Evolutionary conservation across 2,797 vertebrate genomes (phyloP).

Genomic region (Premnoplex brunnescens): DNA sequence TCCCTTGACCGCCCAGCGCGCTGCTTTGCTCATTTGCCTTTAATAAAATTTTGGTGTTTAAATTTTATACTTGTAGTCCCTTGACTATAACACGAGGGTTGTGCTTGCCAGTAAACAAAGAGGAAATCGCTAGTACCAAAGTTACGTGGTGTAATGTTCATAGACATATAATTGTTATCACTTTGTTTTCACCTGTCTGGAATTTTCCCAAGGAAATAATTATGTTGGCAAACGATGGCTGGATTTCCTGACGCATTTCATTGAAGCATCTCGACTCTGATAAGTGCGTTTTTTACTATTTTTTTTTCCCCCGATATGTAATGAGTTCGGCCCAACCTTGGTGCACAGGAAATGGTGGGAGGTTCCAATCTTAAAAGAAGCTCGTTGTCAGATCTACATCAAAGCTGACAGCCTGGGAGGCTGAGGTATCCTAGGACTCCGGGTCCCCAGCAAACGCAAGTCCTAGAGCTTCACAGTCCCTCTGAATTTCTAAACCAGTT

Average conservation of each 20-base stretch:
- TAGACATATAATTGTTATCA: not conserved
- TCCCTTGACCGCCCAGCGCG: no score
- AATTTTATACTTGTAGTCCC: no score
- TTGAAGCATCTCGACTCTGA: not conserved
- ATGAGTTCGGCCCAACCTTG: not conserved
- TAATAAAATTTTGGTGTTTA: no score
- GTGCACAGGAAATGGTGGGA: constrained; percentile 4
- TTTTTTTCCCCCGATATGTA: not conserved
- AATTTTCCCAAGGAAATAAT: not conserved
- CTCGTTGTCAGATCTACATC: not conserved
- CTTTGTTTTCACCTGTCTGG: not conserved
- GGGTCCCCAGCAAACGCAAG: not conserved
- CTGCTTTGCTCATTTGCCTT: no score
- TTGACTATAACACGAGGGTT: no score
- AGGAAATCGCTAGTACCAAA: not conserved
- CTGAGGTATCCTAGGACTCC: not conserved
- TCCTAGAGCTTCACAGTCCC: not conserved
- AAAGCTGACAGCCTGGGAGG: not conserved
- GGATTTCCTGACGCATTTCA: not conserved
- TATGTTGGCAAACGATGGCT: not conserved
- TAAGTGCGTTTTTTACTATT: accelerated
- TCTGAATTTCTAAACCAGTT: not conserved
- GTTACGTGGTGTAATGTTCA: not conserved
- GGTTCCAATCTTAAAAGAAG: not conserved
- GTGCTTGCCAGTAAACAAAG: not conserved